Base-by-base conservation (phyloP, 1,140 invertebrate genomes). In the Mactra quadrangularis region DNA sequence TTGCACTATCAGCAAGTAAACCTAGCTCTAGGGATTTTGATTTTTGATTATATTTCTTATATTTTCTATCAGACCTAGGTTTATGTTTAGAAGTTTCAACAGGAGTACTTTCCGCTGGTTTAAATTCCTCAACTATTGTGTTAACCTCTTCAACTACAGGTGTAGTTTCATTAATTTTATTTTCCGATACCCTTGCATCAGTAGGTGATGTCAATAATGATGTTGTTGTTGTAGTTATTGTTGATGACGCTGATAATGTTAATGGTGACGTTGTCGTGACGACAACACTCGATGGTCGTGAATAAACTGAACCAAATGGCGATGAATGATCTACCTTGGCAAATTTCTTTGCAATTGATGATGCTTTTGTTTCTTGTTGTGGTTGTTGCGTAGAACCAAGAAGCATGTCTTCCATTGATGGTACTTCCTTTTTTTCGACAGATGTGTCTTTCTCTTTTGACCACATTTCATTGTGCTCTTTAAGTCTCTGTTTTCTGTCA, bases 21-120 rank as follows among this genome's bases (percentile, higher is more conserved):
- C 77, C 77, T 1, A 81, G 77, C 71, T 81, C 77, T 59, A 81
- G 47, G 25, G 77, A 81, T 70, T 81, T 81, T 47, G 77, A 64
- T 68, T 81, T 81, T 59, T 64, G 31, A 41, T 41, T 41, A 55
- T 81, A 81, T 81, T 81, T 81, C 66, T 81, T 81, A 70, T 70
- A 70, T 50, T 33, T 70, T 70, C 29, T 76, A 45, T 76, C 74
- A 33, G 38, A 41, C 38, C 15, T 41, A 7, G 38, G 38, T 33
- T 64, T 62, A 47, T 76, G 15, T 29, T 57, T 1, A 4, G 35
- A 1, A 35, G 41, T 33, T 64, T 76, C 29, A 19, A 38, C 19
- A 47, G 11, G 13, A 29, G 45, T 47, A 19, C 53, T n/a, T 29
- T 45, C 38, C 41, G 4, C 19, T 60, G 3, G 29, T 60, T 38